phyloP scores from a whole-genome alignment of 1,140 invertebrate species.

The Drosophila albomicans region DNA sequence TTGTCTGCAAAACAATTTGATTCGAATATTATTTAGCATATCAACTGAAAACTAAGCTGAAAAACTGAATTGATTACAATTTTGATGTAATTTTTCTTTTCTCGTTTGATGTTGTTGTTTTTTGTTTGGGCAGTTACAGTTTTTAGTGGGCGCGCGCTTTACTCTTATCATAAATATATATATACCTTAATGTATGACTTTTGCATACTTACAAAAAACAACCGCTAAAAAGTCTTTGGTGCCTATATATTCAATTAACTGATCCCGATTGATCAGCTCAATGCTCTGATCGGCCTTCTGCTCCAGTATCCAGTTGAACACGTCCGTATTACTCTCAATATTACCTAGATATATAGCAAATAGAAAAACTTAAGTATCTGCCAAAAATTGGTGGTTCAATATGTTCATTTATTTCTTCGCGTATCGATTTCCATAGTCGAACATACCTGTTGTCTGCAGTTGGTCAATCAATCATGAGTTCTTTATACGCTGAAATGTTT shows the following conservation, averaged over 20 bases:
- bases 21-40: not conserved
- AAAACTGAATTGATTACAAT: not conserved
- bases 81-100: slow-evolving; percentile 25
- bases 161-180: slow-evolving; percentile 20
- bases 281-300: slow-evolving; percentile 97
- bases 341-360: slow-evolving; percentile 88
- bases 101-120: slow-evolving; percentile 22
- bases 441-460: slow-evolving; percentile 84
- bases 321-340: slow-evolving; percentile 93
- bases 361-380: slow-evolving; percentile 14
- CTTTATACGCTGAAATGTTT: slow-evolving; percentile 7
- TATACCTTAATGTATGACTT: slow-evolving; percentile 44
- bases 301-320: slow-evolving; percentile 95
- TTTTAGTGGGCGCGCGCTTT: slow-evolving; percentile 77
- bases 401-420: not conserved
- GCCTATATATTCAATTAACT: slow-evolving; percentile 94
- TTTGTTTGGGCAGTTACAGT: slow-evolving; percentile 79
- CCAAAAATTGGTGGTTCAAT: not conserved
- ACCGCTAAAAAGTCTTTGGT: slow-evolving; percentile 97
- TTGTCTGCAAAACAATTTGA: slow-evolving; percentile 87
- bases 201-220: slow-evolving; percentile 93
- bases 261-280: slow-evolving; percentile 94
- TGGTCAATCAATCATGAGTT: slow-evolving; percentile 74
- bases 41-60: not conserved
- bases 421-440: slow-evolving; percentile 15